Percentiles rank a stretch among this genome's conserved stretches.
Evolutionary conservation across 2,888 invertebrate genomes (phyloP).

Genomic region (Geotrupes spiniger): DNA sequence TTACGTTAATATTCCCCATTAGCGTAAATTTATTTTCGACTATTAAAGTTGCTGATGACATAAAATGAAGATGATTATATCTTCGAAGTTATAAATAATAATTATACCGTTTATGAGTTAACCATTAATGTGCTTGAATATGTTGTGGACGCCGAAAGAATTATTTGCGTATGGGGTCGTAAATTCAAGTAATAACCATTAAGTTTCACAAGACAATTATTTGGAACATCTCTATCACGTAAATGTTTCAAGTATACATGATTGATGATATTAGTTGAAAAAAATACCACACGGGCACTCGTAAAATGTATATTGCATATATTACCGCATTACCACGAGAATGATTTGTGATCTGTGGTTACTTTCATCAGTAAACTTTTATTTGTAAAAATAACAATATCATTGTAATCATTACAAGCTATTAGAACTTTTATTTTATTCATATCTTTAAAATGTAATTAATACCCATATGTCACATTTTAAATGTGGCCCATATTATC

Average conservation of each 20-base stretch:
- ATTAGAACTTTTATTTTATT: too few species aligned
- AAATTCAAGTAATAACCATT: conserved; percentile 26
- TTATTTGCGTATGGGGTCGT: conserved; percentile 22
- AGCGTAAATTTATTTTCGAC: too few species aligned
- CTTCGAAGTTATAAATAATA: conserved; percentile 13
- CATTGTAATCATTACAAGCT: too few species aligned
- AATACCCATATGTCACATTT: too few species aligned
- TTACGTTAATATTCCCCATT: too few species aligned
- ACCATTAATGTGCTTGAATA: conserved; percentile 8
- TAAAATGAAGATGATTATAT: conserved; percentile 4
- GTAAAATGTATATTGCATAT: conserved; percentile 5
- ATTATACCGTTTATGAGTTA: conserved; percentile 14
- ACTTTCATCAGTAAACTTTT: neutral
- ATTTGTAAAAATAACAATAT: too few species aligned
- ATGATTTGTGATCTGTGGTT: neutral
- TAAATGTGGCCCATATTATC: too few species aligned
- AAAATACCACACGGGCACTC: conserved; percentile 1
- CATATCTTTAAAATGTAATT: too few species aligned
- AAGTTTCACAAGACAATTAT: conserved; percentile 17
- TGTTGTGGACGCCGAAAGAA: neutral
- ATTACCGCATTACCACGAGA: conserved; percentile 1
- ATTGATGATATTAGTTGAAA: conserved; percentile 1
- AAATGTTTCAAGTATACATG: neutral
- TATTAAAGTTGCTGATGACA: neutral
- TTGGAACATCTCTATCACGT: conserved; percentile 9